Evolutionary conservation across 2,888 invertebrate genomes (phyloP), one percentile per base, ranked within the genome.

Genomic region (Agrenia bidenticulata): DNA sequence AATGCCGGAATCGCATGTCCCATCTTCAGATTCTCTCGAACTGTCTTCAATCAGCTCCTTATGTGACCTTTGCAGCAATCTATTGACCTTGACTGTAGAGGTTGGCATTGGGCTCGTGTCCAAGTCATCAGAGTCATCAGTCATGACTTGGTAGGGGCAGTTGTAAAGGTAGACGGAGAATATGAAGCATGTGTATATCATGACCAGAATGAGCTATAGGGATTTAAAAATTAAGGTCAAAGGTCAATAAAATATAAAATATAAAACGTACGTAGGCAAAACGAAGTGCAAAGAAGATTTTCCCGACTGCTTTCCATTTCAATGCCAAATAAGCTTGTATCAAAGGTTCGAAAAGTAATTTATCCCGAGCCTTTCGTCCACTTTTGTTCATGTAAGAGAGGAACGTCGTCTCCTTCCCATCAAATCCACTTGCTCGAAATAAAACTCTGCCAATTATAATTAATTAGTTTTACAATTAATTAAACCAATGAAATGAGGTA

Each of bases 301-400:
- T 90, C 73, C 92, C 90, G 73, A 92, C 91, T 73, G 88, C 83
- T 60, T 88, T 82, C 92, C 92, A 92, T 81, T 92, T 92, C 19
- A 92, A 80, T 77, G 89, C 88, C 0, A 92, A 82, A 78, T 92
- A 92, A 2, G 91, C 91, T 80, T 91, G 90, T 70, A 89, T 90
- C 0, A 92, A 82, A 0, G 92, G 92, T 80, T 92, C 92, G 78
- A 90, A 90, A 1, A 92, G 80, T 5, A 92, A 83, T 62, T 89
- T 87, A 77, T 88, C 87, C 72, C 89, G 89, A 1, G 91, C 91
- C n/a, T 49, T 37, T 49, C 32, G 51, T 50, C 60, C 54, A 5
- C 61, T 55, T 53, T 50, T 63, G 1, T 54, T 19, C 19, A 67
- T 60, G 5, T 32, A 60, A n/a, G 41, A 13, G 0, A 67, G n/a